phyloP scores from a whole-genome alignment of 1,140 invertebrate species.

The Sipha flava region DNA sequence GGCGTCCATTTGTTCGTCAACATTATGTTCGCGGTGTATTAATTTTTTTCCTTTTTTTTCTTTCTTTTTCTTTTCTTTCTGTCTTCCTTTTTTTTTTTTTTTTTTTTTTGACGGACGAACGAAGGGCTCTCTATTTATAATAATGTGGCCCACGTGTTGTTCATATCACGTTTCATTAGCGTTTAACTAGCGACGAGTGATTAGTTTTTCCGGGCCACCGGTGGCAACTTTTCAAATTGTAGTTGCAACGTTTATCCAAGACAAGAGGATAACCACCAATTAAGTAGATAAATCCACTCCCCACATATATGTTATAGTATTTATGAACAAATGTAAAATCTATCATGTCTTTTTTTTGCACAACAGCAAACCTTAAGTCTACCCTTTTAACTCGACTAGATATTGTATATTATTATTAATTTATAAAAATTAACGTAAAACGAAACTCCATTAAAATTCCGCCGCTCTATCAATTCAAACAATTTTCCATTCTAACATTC shows the following conservation, averaged over 20 bases:
- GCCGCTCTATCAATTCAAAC: neutral
- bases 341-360: neutral
- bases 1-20: slow-evolving; percentile 29
- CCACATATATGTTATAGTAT: no score
- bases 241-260: neutral
- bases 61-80: neutral
- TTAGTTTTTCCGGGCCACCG: slow-evolving; percentile 28
- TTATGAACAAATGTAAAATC: no score
- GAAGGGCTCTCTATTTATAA: slow-evolving; percentile 17
- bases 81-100: neutral
- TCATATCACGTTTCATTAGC: slow-evolving; percentile 28
- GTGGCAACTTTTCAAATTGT: slow-evolving; percentile 27
- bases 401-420: no score
- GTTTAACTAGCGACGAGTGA: slow-evolving; percentile 30
- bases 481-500: neutral
- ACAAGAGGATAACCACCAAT: neutral
- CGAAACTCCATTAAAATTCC: neutral
- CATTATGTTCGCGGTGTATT: neutral
- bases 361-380: neutral
- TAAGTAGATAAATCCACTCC: neutral
- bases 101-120: neutral
- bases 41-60: neutral
- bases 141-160: slow-evolving; percentile 4
- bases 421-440: no score
- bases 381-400: neutral